phyloP scores from a whole-genome alignment of 1,140 invertebrate species.

The Drosophila pachea region DNA sequence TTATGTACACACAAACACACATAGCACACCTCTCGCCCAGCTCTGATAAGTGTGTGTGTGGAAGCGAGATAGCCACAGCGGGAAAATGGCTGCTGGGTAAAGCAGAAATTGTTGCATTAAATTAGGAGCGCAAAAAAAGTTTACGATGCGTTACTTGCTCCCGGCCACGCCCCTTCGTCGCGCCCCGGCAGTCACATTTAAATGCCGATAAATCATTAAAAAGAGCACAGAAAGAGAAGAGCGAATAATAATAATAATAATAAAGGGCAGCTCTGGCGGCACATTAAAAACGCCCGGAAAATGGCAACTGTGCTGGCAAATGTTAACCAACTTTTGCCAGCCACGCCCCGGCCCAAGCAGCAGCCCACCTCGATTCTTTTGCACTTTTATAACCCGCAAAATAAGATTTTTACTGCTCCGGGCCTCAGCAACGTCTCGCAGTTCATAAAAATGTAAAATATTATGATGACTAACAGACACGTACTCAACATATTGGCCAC shows the following conservation, averaged over 20 bases:
- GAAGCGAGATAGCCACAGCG: not conserved
- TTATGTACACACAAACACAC: constrained; percentile 48
- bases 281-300: constrained; percentile 37
- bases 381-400: constrained; percentile 74
- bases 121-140: constrained; percentile 69
- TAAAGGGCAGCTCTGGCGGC: constrained; percentile 16
- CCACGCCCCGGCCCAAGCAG: too few species aligned
- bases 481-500: constrained; percentile 55
- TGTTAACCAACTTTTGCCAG: constrained; percentile 35
- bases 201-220: constrained; percentile 76
- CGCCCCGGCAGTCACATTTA: constrained; percentile 53
- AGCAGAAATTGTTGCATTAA: constrained; percentile 73
- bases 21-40: constrained; percentile 34
- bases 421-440: constrained; percentile 57
- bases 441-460: constrained; percentile 78
- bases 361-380: constrained; percentile 17
- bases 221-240: constrained; percentile 36
- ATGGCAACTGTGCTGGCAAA: constrained; percentile 45
- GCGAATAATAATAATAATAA: constrained; percentile 36
- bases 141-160: constrained; percentile 63
- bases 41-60: constrained; percentile 53
- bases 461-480: constrained; percentile 69
- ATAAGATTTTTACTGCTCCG: constrained; percentile 73
- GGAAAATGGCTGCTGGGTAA: constrained; percentile 2
- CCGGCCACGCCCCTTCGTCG: not conserved